These are phyloP conservation scores for Dascillus cervinus DNA, from an alignment of 2,888 invertebrate genomes.

Conservation along the genomic window DNA sequence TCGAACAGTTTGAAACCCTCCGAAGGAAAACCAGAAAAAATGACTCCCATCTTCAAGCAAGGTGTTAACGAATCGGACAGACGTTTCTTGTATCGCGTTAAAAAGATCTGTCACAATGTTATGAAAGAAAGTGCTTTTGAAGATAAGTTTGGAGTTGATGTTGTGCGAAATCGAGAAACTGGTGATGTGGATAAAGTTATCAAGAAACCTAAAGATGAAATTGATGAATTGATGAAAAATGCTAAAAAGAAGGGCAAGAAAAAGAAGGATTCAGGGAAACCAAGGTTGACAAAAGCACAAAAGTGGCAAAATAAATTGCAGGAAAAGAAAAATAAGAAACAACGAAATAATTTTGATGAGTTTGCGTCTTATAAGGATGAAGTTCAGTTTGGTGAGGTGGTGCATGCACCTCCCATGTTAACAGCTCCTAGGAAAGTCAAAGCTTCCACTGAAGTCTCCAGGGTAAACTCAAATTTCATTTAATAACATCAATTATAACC, in stretches of 20 bases:
- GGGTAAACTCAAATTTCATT: too few relatives aligned
- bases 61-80: slow-evolving; percentile 53
- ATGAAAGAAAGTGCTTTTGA: slow-evolving; percentile 55
- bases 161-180: slow-evolving; percentile 47
- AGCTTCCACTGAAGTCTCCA: too few relatives aligned
- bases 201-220: slow-evolving; percentile 48
- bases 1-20: slow-evolving; percentile 5
- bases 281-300: slow-evolving; percentile 46
- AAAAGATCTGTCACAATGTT: slow-evolving; percentile 55
- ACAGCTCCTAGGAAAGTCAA: slow-evolving; percentile 48
- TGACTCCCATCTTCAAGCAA: slow-evolving; percentile 50
- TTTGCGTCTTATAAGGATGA: slow-evolving; percentile 51
- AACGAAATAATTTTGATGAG: slow-evolving; percentile 37
- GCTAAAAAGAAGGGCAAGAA: slow-evolving; percentile 32
- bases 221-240: slow-evolving; percentile 45
- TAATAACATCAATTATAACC: slow-evolving; percentile 6
- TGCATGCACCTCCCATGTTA: slow-evolving; percentile 64
- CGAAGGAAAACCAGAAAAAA: slow-evolving; percentile 33
- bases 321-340: slow-evolving; percentile 42
- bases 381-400: slow-evolving; percentile 67
- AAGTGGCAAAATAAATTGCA: slow-evolving; percentile 47
- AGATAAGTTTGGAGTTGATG: slow-evolving; percentile 52
- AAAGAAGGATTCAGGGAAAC: slow-evolving; percentile 17
- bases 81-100: slow-evolving; percentile 59
- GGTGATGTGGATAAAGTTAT: slow-evolving; percentile 39